Evolutionary conservation across 2,888 invertebrate species (phyloP), one percentile per base, ranked within the genome.

Genomic region (Mythimna impura): DNA sequence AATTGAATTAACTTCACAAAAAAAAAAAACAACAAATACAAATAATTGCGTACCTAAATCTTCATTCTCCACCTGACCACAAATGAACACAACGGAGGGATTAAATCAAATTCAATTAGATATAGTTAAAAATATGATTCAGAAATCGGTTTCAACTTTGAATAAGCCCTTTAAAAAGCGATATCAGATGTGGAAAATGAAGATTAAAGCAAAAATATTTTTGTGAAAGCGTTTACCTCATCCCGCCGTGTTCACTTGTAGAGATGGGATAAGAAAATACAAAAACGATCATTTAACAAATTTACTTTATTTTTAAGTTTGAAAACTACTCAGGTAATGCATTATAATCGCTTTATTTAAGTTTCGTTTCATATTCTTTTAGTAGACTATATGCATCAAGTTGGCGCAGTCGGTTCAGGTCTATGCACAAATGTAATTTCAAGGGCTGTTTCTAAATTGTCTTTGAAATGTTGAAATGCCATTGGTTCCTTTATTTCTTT

Each of bases 41-140:
- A 43, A 30, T 10, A 20, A 74, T 17, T 66, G 30, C 2, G 30
- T 30, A 62, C 54, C 75, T 86, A 90, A 93, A 92, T 89, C 94
- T 94, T 92, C 94, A 95, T 93, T 94, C 89, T 94, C 92, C 91
- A 89, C 89, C 88, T 82, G 80, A 88, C 83, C 83, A 93, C 93
- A 94, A 93, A 91, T 94, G 94, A 95, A 95, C 94, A 94, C 93
- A 88, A 76, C 65, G 58, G 54, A 52, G 20, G 67, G 55, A 54
- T 36, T 25, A 9, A 14, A 47, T 36, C 34, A 9, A 14, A 47
- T 36, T 10, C 2, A 8, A 25, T 47, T 14, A 36, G 22, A 65
- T 22, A 36, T 9, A 36, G 12, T 52, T 60, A 17, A 25, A 65
- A 66, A 22, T 71, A 71, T 36, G 52, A 66, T 66, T 34, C 25